Evolutionary conservation across 2,888 invertebrate genomes (phyloP), one percentile per base, ranked within the genome.

Genomic region (Epistrophe grossulariae): DNA sequence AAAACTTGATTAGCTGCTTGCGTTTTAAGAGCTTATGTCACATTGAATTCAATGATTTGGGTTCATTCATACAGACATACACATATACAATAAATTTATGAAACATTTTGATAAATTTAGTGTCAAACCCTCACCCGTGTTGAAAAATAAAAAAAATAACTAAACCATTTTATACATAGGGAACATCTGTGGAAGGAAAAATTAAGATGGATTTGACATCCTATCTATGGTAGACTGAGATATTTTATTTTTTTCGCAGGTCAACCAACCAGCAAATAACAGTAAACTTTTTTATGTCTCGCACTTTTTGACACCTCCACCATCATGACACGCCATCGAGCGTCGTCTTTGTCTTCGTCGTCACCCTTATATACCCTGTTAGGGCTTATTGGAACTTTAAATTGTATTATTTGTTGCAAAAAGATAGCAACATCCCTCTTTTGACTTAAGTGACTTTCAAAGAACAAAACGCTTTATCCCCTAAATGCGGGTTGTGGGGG

Each of bases 371-470:
- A 19, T 4, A 19, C 11, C 24, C 31, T 55, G 50, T 19, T 9
- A 52, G 43, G 28, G 45, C 19, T 24, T 35, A n/a, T 10, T 28
- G 28, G 35, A 68, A 50, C 35, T 68, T 68, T 68, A 38, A 68
- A 68, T 50, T 35, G 40, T 40, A 40, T 35, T 68, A 48, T 48
- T 68, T 50, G 68, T 68, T 68, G 50, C 50, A 11, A 35, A 50
- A 68, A 50, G 52, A 68, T 68, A 68, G 48, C 52, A 2, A 40
- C 68, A 52, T 68, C 17, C 17, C 38, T 31, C 19, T 50, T 68
- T 24, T 24, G 52, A 50, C 50, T 68, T 68, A 52, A 68, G 68
- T 68, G 68, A 68, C 68, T 68, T 68, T 68, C 19, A 38, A 48
- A 31, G 68, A 50, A 52, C 52, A 68, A 68, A 68, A 52, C 10